Percentiles rank a stretch among this genome's conserved stretches.
Conservation (phyloP, 2,113 vertebrate genomes). For the Dasyornis broadbenti region DNA sequence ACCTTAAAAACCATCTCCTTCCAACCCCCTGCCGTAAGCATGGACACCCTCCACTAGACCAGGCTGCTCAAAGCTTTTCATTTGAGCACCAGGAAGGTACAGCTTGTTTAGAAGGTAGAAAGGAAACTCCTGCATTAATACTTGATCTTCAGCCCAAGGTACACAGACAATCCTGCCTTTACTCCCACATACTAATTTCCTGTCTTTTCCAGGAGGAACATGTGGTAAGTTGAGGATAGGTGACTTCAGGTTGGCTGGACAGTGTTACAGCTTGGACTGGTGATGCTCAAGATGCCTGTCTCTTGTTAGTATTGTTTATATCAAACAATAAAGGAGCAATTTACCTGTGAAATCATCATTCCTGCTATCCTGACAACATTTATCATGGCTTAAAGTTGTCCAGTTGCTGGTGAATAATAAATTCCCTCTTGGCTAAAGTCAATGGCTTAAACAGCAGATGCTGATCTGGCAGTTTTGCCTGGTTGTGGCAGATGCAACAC, state of each 20-base stretch:
- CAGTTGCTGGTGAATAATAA: not conserved
- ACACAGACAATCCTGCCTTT: not conserved
- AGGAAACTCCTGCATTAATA: not conserved
- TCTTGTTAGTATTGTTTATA: not conserved
- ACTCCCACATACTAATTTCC: not conserved
- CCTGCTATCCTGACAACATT: not conserved
- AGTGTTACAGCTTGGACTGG: not conserved
- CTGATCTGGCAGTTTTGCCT: not conserved
- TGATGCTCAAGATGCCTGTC: not conserved
- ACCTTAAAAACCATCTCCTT: not conserved
- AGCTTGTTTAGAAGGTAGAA: not conserved
- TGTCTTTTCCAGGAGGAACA: not conserved
- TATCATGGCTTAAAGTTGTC: not conserved
- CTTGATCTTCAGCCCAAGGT: not conserved
- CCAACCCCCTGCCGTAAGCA: not conserved
- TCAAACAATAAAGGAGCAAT: not conserved
- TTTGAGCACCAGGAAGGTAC: not conserved
- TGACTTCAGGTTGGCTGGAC: not conserved
- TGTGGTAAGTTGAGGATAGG: not conserved
- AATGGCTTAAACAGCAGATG: conserved; percentile 9
- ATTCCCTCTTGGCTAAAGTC: not conserved
- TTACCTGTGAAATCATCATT: not conserved
- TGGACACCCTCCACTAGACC: not conserved
- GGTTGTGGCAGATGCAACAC: not conserved
- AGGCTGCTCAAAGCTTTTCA: not conserved